Conservation (phyloP, 2,888 invertebrate genomes). For the Diarsia dahlii region DNA sequence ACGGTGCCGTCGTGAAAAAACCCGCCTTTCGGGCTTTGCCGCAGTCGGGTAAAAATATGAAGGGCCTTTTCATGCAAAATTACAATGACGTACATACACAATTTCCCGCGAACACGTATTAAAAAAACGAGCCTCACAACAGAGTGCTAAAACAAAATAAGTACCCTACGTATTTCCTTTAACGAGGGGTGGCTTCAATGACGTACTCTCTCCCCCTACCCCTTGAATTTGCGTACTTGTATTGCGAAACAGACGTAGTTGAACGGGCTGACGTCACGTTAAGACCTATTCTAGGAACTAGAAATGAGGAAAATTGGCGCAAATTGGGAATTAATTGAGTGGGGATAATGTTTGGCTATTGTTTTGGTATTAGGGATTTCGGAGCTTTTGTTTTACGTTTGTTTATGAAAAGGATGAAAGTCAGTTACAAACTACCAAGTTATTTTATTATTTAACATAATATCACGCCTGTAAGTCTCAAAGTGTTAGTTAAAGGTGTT, state of each 20-base stretch:
- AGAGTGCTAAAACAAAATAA: slow-evolving; percentile 3
- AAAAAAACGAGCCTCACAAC: not conserved
- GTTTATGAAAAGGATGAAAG: not conserved
- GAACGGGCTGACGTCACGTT: slow-evolving; percentile 52
- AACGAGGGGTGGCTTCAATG: slow-evolving; percentile 24
- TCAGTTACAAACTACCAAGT: no score
- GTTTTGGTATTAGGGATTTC: not conserved
- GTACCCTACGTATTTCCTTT: not conserved
- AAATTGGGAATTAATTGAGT: not conserved
- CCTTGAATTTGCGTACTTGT: slow-evolving; percentile 44
- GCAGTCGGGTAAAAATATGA: no score
- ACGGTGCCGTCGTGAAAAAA: no score
- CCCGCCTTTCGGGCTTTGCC: no score
- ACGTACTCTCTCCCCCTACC: slow-evolving; percentile 37
- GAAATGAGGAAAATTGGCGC: not conserved
- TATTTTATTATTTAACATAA: no score
- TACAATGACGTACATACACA: not conserved
- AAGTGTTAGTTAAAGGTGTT: no score
- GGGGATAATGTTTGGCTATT: not conserved
- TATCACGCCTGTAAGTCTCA: no score
- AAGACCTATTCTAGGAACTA: slow-evolving; percentile 28
- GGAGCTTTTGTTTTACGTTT: not conserved
- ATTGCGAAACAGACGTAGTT: slow-evolving; percentile 21
- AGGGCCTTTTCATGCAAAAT: not conserved
- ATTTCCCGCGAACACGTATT: not conserved